A percentile compares a stretch with the other conserved stretches of the same genome.
These are phyloP conservation scores for Dinoponera quadriceps DNA, from an alignment of 1,140 invertebrate species.

Conservation along the genomic window DNA sequence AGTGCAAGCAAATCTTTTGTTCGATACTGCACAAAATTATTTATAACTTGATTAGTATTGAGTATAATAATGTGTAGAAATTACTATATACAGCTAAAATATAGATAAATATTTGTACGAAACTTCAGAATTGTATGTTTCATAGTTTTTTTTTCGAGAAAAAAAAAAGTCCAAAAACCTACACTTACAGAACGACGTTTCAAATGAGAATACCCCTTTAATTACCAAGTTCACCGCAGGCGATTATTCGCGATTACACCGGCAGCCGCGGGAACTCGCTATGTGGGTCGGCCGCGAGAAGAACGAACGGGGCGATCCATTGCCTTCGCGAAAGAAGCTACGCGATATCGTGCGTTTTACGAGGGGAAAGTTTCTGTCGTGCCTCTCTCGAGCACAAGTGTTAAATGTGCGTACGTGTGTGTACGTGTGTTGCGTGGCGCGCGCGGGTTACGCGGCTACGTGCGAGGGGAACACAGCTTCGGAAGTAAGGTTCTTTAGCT, in stretches of 20 bases:
- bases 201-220: slow-evolving; percentile 27
- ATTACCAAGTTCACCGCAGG: slow-evolving; percentile 19
- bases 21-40: too few species aligned
- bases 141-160: too few species aligned
- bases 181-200: too few species aligned
- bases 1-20: too few species aligned
- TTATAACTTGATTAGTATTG: too few species aligned
- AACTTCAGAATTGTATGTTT: too few species aligned
- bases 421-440: background rate
- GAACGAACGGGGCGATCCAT: slow-evolving; percentile 31
- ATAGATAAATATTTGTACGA: too few species aligned
- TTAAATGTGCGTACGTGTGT: background rate
- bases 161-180: too few species aligned
- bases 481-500: slow-evolving; percentile 33
- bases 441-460: slow-evolving; percentile 2
- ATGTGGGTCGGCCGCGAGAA: slow-evolving; percentile 14
- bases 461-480: background rate
- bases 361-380: slow-evolving; percentile 33
- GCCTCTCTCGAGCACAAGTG: background rate
- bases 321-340: slow-evolving; percentile 22
- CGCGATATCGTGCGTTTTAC: slow-evolving; percentile 19
- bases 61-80: too few species aligned
- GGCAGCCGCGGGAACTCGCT: slow-evolving; percentile 17
- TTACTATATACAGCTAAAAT: too few species aligned
- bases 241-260: background rate